Conservation (phyloP, 2,113 vertebrate genomes). For the Tragelaphus buxtoni region DNA sequence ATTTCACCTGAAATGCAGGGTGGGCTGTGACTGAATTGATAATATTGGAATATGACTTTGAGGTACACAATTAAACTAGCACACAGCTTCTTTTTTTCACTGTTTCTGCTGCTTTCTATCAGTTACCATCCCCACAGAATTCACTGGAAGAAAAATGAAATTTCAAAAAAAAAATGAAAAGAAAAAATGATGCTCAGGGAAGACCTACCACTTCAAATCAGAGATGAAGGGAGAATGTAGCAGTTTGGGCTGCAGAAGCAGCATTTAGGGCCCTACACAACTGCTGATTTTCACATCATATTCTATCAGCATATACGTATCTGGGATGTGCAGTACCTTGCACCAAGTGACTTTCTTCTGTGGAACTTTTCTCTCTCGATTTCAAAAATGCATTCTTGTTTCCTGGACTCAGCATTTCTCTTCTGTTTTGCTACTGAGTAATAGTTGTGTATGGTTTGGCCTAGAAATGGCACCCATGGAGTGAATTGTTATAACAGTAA, state of each 20-base stretch:
- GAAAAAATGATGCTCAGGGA: conserved; percentile 51
- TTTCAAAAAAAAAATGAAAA: conserved; percentile 64
- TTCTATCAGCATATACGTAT: neutral
- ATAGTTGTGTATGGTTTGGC: conserved; percentile 31
- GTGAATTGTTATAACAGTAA: conserved; percentile 42
- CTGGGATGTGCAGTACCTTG: neutral
- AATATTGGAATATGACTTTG: conserved; percentile 56
- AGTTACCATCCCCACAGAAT: conserved; percentile 50
- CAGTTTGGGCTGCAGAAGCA: neutral
- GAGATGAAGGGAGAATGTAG: conserved; percentile 59
- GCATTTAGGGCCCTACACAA: conserved; percentile 26
- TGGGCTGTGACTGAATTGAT: conserved; percentile 54
- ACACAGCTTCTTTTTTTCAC: conserved; percentile 14
- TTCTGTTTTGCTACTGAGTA: neutral
- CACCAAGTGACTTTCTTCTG: neutral
- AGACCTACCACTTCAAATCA: conserved; percentile 53
- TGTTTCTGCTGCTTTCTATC: conserved; percentile 46
- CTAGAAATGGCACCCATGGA: conserved; percentile 40
- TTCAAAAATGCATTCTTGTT: neutral
- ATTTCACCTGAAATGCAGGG: conserved; percentile 70
- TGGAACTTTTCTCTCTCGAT: neutral
- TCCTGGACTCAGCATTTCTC: conserved; percentile 16
- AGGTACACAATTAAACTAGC: conserved; percentile 54
- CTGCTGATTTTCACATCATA: conserved; percentile 23
- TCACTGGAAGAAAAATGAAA: conserved; percentile 47